Conservation (phyloP, 1,140 invertebrate species). For the Steinernema khuongi region DNA sequence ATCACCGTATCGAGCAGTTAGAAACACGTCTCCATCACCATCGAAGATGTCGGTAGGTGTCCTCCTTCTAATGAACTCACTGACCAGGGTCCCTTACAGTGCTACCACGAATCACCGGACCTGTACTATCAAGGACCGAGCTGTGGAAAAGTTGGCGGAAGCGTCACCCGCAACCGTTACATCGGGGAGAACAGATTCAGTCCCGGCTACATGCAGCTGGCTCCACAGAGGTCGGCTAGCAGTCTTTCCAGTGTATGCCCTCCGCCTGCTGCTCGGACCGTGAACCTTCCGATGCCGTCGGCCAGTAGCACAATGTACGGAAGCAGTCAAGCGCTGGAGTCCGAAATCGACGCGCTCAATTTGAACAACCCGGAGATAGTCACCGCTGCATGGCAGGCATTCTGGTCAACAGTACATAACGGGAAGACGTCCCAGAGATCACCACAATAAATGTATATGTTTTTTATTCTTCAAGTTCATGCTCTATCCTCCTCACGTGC, state of each 20-base stretch:
- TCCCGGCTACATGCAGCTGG: neutral
- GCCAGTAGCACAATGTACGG: neutral
- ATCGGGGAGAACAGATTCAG: neutral
- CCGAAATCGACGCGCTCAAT: slow-evolving; percentile 29
- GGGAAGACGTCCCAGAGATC: neutral
- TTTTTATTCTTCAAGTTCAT: no score
- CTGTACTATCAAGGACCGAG: neutral
- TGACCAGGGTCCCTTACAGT: neutral
- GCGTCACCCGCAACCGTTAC: neutral
- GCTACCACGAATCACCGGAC: no score
- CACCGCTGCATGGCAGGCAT: slow-evolving; percentile 29
- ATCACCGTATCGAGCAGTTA: neutral
- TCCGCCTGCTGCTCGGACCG: neutral
- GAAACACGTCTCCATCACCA: neutral
- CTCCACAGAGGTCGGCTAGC: neutral
- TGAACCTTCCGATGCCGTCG: neutral
- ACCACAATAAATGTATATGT: slow-evolving; percentile 26
- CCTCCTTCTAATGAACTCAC: neutral
- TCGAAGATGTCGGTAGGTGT: neutral
- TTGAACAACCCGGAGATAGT: slow-evolving; percentile 31
- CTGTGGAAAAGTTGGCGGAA: slow-evolving; percentile 17
- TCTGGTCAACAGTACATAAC: slow-evolving; percentile 19
- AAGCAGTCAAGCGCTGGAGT: slow-evolving; percentile 23
- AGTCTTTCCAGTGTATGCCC: neutral
- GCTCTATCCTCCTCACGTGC: no score